Evolutionary conservation across 2,113 vertebrate genomes (phyloP).

Genomic region (Arothron firmamentum): DNA sequence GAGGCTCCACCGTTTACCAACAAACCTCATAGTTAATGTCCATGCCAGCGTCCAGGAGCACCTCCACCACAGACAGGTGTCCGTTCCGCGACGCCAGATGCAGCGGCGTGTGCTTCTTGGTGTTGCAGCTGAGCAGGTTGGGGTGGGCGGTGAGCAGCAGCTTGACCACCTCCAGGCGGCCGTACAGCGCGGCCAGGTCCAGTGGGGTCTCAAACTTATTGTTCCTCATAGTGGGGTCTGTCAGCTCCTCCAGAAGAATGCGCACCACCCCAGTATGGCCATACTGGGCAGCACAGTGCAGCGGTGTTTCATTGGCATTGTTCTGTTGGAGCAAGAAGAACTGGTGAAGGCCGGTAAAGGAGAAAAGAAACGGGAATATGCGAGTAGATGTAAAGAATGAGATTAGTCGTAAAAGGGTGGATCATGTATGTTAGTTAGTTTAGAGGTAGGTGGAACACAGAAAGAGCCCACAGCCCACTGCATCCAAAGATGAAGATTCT

Average conservation of each 20-base stretch:
- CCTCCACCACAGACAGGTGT: constrained; percentile 89
- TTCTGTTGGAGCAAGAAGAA: constrained; percentile 75
- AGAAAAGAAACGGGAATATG: not conserved
- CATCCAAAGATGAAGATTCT: not conserved
- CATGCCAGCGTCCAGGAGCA: constrained; percentile 92
- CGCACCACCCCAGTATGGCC: constrained; percentile 93
- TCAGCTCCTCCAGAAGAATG: constrained; percentile 93
- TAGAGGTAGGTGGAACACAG: constrained; percentile 19
- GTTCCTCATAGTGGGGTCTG: constrained; percentile 98
- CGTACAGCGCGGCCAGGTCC: constrained; percentile 92
- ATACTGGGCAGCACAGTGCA: constrained; percentile 96
- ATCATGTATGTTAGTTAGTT: constrained; percentile 13
- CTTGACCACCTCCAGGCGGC: constrained; percentile 95
- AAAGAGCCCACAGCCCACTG: constrained; percentile 20
- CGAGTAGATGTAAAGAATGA: constrained; percentile 2
- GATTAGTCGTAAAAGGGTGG: not conserved
- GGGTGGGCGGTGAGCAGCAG: constrained; percentile 93
- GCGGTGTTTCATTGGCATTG: constrained; percentile 95
- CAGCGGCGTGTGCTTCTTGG: constrained; percentile 92
- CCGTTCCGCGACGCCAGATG: constrained; percentile 94
- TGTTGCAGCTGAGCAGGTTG: constrained; percentile 92
- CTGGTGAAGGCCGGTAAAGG: constrained; percentile 16
- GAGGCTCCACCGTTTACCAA: constrained; percentile 7
- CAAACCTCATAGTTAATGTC: constrained; percentile 96
- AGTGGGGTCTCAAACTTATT: constrained; percentile 96